A percentile compares a stretch with the other conserved stretches of the same genome.
These are phyloP conservation scores for Steinernema khuongi DNA, from an alignment of 1,140 invertebrate species.

Conservation along the genomic window DNA sequence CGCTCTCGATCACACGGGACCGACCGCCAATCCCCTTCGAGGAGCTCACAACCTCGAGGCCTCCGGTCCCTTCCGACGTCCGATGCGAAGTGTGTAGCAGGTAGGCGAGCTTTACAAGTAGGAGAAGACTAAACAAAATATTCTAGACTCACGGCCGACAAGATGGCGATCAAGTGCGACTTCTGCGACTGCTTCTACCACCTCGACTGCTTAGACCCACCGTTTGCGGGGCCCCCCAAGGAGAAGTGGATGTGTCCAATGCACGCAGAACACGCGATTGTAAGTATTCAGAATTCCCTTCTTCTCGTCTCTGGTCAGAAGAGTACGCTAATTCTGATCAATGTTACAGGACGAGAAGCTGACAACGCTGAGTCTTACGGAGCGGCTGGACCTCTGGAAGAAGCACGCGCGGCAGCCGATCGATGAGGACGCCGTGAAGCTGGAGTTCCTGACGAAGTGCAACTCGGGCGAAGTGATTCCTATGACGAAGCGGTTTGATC, in stretches of 20 bases:
- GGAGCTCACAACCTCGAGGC: conserved; percentile 28
- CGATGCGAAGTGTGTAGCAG: conserved; percentile 27
- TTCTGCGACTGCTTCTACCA: conserved; percentile 84
- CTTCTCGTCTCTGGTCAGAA: conserved; percentile 28
- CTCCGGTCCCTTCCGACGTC: conserved; percentile 24
- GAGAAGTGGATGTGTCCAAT: conserved; percentile 93
- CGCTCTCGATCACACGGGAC: conserved; percentile 12
- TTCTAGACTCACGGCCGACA: conserved; percentile 71
- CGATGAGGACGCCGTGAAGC: not conserved
- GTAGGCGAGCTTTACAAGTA: conserved; percentile 27
- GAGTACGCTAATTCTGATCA: conserved; percentile 24
- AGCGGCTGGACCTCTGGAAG: conserved; percentile 34
- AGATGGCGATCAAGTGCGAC: conserved; percentile 81
- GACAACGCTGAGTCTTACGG: conserved; percentile 29
- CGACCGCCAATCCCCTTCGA: conserved; percentile 14
- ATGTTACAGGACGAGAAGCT: conserved; percentile 16
- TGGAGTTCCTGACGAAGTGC: not conserved
- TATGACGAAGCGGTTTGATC: not conserved
- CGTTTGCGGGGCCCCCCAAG: conserved; percentile 75
- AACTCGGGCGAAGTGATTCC: not conserved
- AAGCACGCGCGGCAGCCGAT: conserved; percentile 33
- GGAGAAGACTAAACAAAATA: conserved; percentile 17
- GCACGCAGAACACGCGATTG: conserved; percentile 81
- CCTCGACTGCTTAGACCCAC: conserved; percentile 84
- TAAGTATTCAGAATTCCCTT: conserved; percentile 60